Evolutionary conservation across 2,113 vertebrate species (phyloP), one percentile per base, ranked within the genome.

Genomic region (Apistogramma diplotaenia): DNA sequence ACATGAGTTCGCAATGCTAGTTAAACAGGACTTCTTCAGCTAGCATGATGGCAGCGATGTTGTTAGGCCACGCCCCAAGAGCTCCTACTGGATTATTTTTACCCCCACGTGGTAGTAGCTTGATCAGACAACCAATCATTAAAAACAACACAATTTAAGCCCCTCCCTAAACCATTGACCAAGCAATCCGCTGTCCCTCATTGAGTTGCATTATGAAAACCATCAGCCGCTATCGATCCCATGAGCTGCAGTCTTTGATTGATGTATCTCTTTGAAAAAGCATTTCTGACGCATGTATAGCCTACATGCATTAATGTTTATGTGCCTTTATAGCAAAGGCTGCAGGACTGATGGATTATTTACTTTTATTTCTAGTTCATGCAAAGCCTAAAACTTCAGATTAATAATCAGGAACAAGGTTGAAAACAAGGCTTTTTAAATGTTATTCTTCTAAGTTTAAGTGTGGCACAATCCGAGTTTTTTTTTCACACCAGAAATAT

Each of bases 1-100:
- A 21, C 55, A 76, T 62, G 53, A 77, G 83, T 82, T 90, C 79
- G 70, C 74, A 72, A 76, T 59, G 79, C 85, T 79, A 71, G 59
- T 87, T 65, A 76, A 25, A 84, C 71, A 3, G 31, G 67, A 88
- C 76, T 83, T 61, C 58, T 56, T 72, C 75, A 8, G 80, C 80
- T 93, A 93, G 82, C 92, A 87, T 87, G 85, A 40, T 74, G 77
- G 71, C 31, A 73, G 76, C 84, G 67, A 57, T 21, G 85, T 10
- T 79, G 23, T 8, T 10, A 71, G 12, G 1, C 76, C 87, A 83
- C 90, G 56, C 92, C 89, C 78, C 61, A 1, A 46, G 9, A 62
- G 33, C 60, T 5, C 19, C 55, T 3, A 92, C 92, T 93, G 91
- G 91, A 3, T 61, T 0, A 73, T 0, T 0, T 4, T 13, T 9